Conservation (phyloP, 1,140 invertebrate genomes). For the Nymphalis io region DNA sequence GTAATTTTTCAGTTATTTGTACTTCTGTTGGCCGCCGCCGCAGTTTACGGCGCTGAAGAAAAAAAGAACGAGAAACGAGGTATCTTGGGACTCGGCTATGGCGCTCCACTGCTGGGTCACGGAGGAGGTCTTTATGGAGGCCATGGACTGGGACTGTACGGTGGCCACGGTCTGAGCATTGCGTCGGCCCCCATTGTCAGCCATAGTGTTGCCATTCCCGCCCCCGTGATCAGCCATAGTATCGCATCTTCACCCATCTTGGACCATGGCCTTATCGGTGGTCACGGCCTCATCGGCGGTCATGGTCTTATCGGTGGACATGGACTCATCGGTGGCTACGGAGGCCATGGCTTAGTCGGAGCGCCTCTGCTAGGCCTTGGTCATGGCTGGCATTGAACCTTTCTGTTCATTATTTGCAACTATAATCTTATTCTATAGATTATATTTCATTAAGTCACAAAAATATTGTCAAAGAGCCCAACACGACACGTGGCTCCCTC, state of each 20-base stretch:
- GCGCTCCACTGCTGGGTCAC: slow-evolving; percentile 34
- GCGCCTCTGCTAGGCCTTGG: slow-evolving; percentile 46
- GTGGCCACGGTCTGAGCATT: slow-evolving; percentile 47
- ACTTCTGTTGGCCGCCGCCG: slow-evolving; percentile 54
- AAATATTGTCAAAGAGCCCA: slow-evolving; percentile 8
- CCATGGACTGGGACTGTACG: slow-evolving; percentile 43
- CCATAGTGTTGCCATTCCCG: slow-evolving; percentile 46
- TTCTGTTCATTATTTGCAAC: not conserved
- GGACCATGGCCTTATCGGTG: slow-evolving; percentile 49
- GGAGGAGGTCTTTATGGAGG: slow-evolving; percentile 43
- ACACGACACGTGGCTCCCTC: slow-evolving; percentile 27
- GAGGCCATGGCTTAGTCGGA: slow-evolving; percentile 47
- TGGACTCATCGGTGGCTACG: slow-evolving; percentile 28
- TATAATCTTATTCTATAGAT: slow-evolving; percentile 12
- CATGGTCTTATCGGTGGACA: slow-evolving; percentile 55
- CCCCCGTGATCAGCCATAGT: slow-evolving; percentile 52
- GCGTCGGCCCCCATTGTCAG: slow-evolving; percentile 35
- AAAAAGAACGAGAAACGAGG: slow-evolving; percentile 75
- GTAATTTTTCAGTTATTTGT: slow-evolving; percentile 54
- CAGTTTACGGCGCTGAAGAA: slow-evolving; percentile 63
- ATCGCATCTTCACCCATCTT: slow-evolving; percentile 48
- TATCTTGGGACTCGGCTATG: slow-evolving; percentile 69
- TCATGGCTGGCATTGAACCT: slow-evolving; percentile 52
- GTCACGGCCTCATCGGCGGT: slow-evolving; percentile 45
- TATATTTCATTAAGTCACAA: not conserved